Evolutionary conservation across 2,888 invertebrate species (phyloP).

Genomic region (Hyppa rectilinea): DNA sequence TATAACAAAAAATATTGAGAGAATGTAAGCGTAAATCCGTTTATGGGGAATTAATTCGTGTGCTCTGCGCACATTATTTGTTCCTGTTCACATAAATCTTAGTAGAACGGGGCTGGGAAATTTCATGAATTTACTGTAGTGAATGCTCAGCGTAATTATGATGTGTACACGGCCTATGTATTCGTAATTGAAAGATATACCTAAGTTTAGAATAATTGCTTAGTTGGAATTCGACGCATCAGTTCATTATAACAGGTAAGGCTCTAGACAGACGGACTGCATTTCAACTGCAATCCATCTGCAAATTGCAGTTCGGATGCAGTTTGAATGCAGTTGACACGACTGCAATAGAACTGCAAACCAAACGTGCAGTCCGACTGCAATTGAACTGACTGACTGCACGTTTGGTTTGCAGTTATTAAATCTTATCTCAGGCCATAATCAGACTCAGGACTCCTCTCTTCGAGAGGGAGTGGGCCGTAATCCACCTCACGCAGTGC

Average conservation of each 20-base stretch:
- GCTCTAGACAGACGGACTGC: no score
- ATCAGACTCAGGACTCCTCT: no score
- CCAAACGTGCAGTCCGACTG: no score
- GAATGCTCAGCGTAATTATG: slow-evolving; percentile 27
- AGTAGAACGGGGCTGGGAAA: slow-evolving; percentile 47
- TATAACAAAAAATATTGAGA: slow-evolving; percentile 59
- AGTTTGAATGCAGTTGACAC: no score
- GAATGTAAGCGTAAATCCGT: slow-evolving; percentile 63
- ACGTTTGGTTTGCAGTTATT: no score
- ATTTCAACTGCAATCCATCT: no score
- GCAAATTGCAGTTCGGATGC: no score
- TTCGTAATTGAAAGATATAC: background rate
- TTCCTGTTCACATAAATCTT: slow-evolving; percentile 65
- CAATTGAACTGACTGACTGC: no score
- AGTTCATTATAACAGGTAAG: background rate
- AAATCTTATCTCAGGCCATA: no score
- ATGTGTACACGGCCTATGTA: background rate
- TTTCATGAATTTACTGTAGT: slow-evolving; percentile 54
- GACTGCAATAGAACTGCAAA: no score
- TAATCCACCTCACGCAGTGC: no score
- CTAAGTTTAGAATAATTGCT: background rate
- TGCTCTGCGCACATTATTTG: slow-evolving; percentile 61
- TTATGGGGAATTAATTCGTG: slow-evolving; percentile 63
- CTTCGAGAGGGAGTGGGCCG: no score
- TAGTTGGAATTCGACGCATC: background rate